Evolutionary conservation across 2,888 invertebrate genomes (phyloP).

Genomic region (Apamea crenata): DNA sequence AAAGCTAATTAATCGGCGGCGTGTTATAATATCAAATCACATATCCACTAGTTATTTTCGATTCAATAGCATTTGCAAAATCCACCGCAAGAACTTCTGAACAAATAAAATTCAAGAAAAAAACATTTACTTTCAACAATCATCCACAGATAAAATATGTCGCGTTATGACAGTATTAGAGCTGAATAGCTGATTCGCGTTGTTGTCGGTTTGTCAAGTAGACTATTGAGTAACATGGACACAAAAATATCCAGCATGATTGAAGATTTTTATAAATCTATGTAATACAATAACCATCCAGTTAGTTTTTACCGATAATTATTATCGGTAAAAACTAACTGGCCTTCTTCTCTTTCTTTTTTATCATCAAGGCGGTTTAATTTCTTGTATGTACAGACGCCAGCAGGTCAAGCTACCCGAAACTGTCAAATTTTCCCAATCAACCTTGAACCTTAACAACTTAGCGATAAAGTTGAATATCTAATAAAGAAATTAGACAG

Average conservation of each 20-base stretch:
- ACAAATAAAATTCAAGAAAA: slow-evolving; percentile 66
- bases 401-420: too few relatives aligned
- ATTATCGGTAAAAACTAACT: too few relatives aligned
- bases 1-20: slow-evolving; percentile 60
- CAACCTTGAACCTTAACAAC: too few relatives aligned
- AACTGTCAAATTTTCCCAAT: too few relatives aligned
- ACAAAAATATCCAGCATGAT: neutral
- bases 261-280: neutral
- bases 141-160: slow-evolving; percentile 63
- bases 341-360: too few relatives aligned
- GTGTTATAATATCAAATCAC: slow-evolving; percentile 62
- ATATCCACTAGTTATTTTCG: slow-evolving; percentile 59
- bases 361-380: neutral
- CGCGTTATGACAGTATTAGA: slow-evolving; percentile 37
- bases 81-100: slow-evolving; percentile 58
- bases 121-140: slow-evolving; percentile 68
- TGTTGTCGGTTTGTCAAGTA: slow-evolving; percentile 18
- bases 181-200: neutral
- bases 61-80: slow-evolving; percentile 61
- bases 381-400: neutral
- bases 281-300: neutral
- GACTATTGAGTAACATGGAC: neutral
- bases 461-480: too few relatives aligned
- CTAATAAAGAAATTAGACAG: too few relatives aligned
- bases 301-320: neutral